phyloP scores from a whole-genome alignment of 2,888 invertebrate genomes.

The Teleiodes luculella region DNA sequence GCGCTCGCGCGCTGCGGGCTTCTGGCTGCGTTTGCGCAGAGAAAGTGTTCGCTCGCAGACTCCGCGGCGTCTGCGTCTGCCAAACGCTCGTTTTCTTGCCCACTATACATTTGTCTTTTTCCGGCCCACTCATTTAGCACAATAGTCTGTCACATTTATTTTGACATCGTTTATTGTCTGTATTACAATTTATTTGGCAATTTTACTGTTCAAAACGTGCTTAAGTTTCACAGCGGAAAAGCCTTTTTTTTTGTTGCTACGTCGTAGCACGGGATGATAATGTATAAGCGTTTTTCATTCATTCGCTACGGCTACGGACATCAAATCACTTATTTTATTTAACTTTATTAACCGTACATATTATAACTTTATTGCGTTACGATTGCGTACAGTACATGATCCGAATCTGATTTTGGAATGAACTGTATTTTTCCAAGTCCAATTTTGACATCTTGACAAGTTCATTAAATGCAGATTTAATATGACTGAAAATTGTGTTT shows the following conservation, averaged over 20 bases:
- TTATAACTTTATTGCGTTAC: neutral
- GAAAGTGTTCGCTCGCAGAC: conserved; percentile 76
- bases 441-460: neutral
- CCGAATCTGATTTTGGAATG: neutral
- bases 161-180: neutral
- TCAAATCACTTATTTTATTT: too few species aligned
- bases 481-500: neutral
- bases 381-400: neutral
- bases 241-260: too few species aligned
- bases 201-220: neutral
- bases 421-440: neutral
- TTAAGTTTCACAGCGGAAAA: neutral
- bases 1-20: conserved; percentile 27
- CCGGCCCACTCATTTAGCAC: conserved; percentile 54
- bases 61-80: conserved; percentile 64
- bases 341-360: neutral
- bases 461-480: neutral
- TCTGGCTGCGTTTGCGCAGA: conserved; percentile 58
- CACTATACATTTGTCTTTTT: conserved; percentile 66
- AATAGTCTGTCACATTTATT: conserved; percentile 30
- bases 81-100: conserved; percentile 71
- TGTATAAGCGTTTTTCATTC: too few species aligned
- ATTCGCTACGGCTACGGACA: too few species aligned
- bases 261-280: neutral
- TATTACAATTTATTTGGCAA: neutral